phyloP scores from a whole-genome alignment of 2,113 vertebrate species.

The Ancistrus triradiatus region DNA sequence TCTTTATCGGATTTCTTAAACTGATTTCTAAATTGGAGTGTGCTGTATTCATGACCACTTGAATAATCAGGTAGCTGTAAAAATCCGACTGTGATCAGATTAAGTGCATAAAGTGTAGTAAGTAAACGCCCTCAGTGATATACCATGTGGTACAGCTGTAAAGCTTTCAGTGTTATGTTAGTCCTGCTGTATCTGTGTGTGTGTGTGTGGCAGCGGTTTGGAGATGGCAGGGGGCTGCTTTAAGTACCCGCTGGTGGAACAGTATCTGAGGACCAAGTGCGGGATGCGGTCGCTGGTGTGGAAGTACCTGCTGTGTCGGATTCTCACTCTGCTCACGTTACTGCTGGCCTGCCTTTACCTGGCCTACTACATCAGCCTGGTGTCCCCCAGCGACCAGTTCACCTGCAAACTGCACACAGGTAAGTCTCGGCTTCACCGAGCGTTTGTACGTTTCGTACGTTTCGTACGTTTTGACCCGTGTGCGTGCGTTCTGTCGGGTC shows the following conservation, averaged over 20 bases:
- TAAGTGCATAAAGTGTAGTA: no score
- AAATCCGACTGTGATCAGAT: no score
- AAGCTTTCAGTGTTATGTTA: neutral
- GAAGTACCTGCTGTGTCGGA: slow-evolving; percentile 80
- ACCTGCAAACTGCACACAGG: slow-evolving; percentile 83
- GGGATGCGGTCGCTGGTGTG: slow-evolving; percentile 69
- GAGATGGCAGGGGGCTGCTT: slow-evolving; percentile 83
- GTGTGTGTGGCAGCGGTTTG: slow-evolving; percentile 66
- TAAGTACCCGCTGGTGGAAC: slow-evolving; percentile 91
- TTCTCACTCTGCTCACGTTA: slow-evolving; percentile 75
- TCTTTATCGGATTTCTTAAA: no score
- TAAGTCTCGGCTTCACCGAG: neutral
- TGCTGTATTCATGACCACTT: no score
- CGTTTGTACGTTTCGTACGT: neutral
- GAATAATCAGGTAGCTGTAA: no score
- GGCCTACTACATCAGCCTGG: slow-evolving; percentile 84
- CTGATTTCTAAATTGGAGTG: no score
- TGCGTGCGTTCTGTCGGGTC: slow-evolving; percentile 71
- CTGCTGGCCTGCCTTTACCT: slow-evolving; percentile 78
- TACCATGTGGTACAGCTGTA: neutral
- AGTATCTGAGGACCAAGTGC: slow-evolving; percentile 89
- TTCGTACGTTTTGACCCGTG: neutral
- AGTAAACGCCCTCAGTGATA: no score
- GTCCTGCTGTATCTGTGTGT: neutral
- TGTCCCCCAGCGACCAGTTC: slow-evolving; percentile 86